Percentiles rank a stretch among this genome's conserved stretches.
phyloP scores from a whole-genome alignment of 2,113 vertebrate genomes.

The Pleuronectes platessa region DNA sequence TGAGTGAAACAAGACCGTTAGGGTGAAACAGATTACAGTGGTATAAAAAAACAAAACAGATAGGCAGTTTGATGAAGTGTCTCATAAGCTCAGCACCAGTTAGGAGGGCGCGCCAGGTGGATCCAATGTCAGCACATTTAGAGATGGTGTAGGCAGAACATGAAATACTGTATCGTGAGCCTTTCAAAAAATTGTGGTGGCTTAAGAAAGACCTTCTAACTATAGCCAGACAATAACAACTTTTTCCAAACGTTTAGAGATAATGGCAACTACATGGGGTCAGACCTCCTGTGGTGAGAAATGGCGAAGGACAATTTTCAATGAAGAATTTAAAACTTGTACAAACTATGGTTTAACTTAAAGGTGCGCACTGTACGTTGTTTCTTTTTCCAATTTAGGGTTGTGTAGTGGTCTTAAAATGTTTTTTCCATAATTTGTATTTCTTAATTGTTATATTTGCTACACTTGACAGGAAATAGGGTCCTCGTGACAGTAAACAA shows the following conservation, averaged over 20 bases:
- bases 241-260: background rate
- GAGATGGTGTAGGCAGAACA: constrained; percentile 52
- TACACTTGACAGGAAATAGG: no score
- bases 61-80: constrained; percentile 74
- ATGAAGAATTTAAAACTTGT: background rate
- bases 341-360: no score
- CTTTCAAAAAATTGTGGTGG: background rate
- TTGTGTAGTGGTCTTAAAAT: no score
- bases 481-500: no score
- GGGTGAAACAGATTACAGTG: constrained; percentile 48
- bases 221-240: background rate
- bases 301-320: background rate
- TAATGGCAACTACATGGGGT: background rate
- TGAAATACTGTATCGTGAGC: constrained; percentile 26
- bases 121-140: constrained; percentile 67
- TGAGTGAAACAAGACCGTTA: constrained; percentile 35
- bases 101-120: constrained; percentile 56
- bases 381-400: no score
- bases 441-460: no score
- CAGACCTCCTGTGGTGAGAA: background rate
- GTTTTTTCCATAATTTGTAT: no score
- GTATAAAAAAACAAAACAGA: constrained; percentile 34
- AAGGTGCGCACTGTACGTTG: no score
- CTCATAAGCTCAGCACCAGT: constrained; percentile 66
- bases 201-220: background rate